Base-by-base conservation (phyloP, 2,113 vertebrate species). In the Zingel zingel region DNA sequence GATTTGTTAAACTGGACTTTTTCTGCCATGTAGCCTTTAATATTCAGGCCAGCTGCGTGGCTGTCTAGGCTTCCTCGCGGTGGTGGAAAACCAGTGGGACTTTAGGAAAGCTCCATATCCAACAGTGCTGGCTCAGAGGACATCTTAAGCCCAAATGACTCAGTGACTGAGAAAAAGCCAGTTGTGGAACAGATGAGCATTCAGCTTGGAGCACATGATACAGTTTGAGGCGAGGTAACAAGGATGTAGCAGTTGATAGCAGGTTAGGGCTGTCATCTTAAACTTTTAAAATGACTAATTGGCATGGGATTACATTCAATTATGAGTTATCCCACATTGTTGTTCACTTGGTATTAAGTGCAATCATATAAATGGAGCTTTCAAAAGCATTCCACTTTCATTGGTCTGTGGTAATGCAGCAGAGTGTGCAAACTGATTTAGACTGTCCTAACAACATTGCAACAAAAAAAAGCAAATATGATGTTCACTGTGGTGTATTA, bases 101-200 rank as follows among this genome's bases (percentile, higher is more conserved):
- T 89, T 89, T 75, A 79, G 43, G 25, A 84, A 77, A 84, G 58
- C 79, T 84, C 85, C 75, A 58, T 78, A 69, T 87, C 80, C 80
- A 80, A 77, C 79, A 80, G 47, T 81, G 84, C 43, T 74, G 30
- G 54, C 86, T 77, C 84, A 72, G 66, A 77, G 82, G 84, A 87
- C 70, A 54, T 71, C 67, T 85, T 82, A 81, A 76, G 45, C 84
- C 80, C 74, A 75, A 47, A 81, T 84, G 78, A 86, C 56, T 84
- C 74, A 25, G 66, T 51, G 80, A 87, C 64, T 83, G 58, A 87
- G 75, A 74, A 72, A 87, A 69, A 87, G 65, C 84, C 73, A 85
- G 77, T 86, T 81, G 78, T 86, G 79, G 33, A 89, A 76, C 82
- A 91, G 82, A 87, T 87, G 85, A 88, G 71, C 80, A 54, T 85